phyloP scores from a whole-genome alignment of 2,888 invertebrate species.

The Temnothorax unifasciatus region DNA sequence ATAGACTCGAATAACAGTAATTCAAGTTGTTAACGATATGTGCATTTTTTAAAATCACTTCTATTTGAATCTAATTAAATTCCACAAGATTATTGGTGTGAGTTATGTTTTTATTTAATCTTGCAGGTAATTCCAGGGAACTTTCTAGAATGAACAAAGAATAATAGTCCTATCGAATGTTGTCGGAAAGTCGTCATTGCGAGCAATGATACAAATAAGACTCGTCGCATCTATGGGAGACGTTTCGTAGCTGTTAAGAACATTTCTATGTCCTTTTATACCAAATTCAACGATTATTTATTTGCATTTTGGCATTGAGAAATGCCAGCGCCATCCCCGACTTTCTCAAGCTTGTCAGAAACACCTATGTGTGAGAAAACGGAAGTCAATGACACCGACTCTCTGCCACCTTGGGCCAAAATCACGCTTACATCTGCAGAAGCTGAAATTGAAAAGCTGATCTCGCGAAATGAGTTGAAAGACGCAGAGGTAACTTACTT shows the following conservation, averaged over 20 bases:
- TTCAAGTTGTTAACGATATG: not conserved
- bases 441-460: conserved; percentile 84
- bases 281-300: not conserved
- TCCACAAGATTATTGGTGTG: not conserved
- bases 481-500: conserved; percentile 85
- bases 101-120: not conserved
- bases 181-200: not conserved
- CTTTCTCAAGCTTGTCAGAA: conserved; percentile 80
- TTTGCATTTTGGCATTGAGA: conserved; percentile 53
- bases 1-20: not conserved
- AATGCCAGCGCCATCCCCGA: conserved; percentile 81
- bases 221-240: conserved; percentile 50
- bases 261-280: conserved; percentile 13
- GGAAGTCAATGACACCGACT: conserved; percentile 79
- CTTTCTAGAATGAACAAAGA: conserved; percentile 47
- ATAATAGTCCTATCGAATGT: conserved; percentile 12
- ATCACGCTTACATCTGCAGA: conserved; percentile 83
- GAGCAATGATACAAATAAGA: conserved; percentile 62
- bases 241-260: conserved; percentile 59
- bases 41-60: not conserved
- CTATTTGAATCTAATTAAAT: not conserved
- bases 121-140: conserved; percentile 9
- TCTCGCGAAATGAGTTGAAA: conserved; percentile 83
- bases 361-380: conserved; percentile 80
- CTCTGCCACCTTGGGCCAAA: conserved; percentile 83